Evolutionary conservation across 1,140 invertebrate genomes (phyloP).

Genomic region (Brachionus plicatilis): DNA sequence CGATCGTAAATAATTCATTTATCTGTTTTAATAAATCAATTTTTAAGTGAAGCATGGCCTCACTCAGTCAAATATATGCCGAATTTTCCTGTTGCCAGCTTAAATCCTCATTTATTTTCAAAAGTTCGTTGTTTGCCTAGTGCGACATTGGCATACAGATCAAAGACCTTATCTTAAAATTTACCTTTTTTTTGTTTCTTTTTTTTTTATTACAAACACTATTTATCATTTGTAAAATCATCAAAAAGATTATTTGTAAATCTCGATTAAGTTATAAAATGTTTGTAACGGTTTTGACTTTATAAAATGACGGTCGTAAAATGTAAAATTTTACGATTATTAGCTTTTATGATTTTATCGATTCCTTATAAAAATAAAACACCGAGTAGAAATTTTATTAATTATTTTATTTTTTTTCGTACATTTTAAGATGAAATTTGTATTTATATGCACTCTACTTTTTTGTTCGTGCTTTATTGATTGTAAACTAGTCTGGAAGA

Average conservation of each 20-base stretch:
- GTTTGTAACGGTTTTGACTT: conserved; percentile 28
- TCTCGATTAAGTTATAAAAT: not conserved
- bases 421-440: conserved; percentile 16
- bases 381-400: not conserved
- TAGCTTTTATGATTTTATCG: conserved; percentile 24
- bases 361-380: conserved; percentile 20
- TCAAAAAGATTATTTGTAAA: conserved; percentile 34
- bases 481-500: conserved; percentile 30
- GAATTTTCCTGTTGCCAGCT: not conserved
- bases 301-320: not conserved
- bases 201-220: conserved; percentile 24
- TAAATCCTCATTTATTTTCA: not conserved
- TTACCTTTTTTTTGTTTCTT: not conserved
- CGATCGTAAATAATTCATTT: not conserved
- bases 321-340: conserved; percentile 23
- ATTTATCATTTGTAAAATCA: conserved; percentile 38
- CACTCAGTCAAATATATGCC: not conserved
- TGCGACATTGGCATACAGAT: conserved; percentile 3
- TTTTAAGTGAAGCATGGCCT: conserved; percentile 8
- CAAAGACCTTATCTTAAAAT: conserved; percentile 35
- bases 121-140: not conserved
- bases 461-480: not conserved
- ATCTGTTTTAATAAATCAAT: conserved; percentile 7
- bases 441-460: not conserved
- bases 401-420: not conserved